Evolutionary conservation across 2,797 vertebrate genomes (phyloP).

Genomic region (Serranus cabrilla): DNA sequence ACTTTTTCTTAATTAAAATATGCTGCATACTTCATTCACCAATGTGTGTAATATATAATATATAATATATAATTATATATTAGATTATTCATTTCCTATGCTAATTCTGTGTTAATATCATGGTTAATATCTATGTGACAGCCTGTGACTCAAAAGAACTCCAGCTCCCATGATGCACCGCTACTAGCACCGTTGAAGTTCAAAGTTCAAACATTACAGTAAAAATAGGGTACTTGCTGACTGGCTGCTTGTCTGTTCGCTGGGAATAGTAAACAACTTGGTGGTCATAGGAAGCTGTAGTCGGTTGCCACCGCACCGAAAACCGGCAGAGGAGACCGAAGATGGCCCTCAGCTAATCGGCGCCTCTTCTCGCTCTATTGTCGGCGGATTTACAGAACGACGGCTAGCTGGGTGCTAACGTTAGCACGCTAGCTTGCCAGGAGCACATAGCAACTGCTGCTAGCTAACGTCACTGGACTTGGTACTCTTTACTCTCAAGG

Average conservation of each 20-base stretch:
- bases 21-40: no score
- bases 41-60: neutral
- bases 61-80: no score
- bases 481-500: slow-evolving; percentile 29
- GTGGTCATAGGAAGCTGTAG: slow-evolving; percentile 6
- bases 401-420: slow-evolving; percentile 70
- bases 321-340: slow-evolving; percentile 42
- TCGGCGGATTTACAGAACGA: slow-evolving; percentile 65
- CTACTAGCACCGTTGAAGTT: slow-evolving; percentile 58
- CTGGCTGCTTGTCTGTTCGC: slow-evolving; percentile 54
- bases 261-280: slow-evolving; percentile 47
- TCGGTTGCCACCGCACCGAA: slow-evolving; percentile 34
- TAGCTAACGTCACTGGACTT: slow-evolving; percentile 66
- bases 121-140: no score
- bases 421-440: slow-evolving; percentile 75
- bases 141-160: slow-evolving; percentile 48
- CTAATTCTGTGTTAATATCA: no score
- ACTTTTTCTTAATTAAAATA: no score
- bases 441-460: slow-evolving; percentile 68
- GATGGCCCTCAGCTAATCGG: slow-evolving; percentile 72
- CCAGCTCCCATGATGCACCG: slow-evolving; percentile 74
- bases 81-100: no score
- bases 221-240: slow-evolving; percentile 75
- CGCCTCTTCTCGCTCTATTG: slow-evolving; percentile 46
- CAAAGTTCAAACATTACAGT: slow-evolving; percentile 79